Evolutionary conservation across 2,797 vertebrate genomes (phyloP).

Genomic region (Crenuchus spilurus): DNA sequence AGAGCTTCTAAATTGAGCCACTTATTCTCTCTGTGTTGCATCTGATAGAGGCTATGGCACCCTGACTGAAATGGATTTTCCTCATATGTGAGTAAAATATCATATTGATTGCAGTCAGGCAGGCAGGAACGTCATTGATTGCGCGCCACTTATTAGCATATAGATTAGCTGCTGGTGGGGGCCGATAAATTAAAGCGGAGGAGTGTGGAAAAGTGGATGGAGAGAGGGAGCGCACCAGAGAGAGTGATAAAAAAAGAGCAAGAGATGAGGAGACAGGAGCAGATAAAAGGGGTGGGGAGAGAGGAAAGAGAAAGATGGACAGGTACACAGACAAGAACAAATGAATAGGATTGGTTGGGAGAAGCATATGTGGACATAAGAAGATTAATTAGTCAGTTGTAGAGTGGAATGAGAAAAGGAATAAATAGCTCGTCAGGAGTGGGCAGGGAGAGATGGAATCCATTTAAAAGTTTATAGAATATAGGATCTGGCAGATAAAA

Average conservation of each 20-base stretch:
- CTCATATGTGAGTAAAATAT: slow-evolving; percentile 64
- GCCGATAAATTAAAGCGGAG: slow-evolving; percentile 55
- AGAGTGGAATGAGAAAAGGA: neutral
- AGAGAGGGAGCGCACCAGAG: neutral
- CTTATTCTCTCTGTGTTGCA: slow-evolving; percentile 62
- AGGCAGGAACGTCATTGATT: slow-evolving; percentile 78
- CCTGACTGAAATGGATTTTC: slow-evolving; percentile 70
- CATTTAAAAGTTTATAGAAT: no score
- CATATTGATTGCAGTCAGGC: slow-evolving; percentile 78
- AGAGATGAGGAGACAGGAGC: slow-evolving; percentile 10
- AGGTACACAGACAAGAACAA: neutral
- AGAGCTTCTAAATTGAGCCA: slow-evolving; percentile 63
- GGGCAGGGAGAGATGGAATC: neutral
- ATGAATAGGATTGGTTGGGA: neutral
- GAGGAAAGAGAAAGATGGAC: neutral
- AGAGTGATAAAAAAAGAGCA: neutral
- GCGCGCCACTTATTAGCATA: slow-evolving; percentile 83
- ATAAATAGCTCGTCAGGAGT: neutral
- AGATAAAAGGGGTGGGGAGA: slow-evolving; percentile 7
- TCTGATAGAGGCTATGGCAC: slow-evolving; percentile 56
- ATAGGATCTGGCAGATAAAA: no score
- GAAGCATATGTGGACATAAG: neutral
- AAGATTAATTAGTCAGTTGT: neutral
- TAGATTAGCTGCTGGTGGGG: slow-evolving; percentile 78
- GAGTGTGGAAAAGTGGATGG: slow-evolving; percentile 27